Conservation (phyloP, 2,888 invertebrate genomes). For the Oxytorus armatus region DNA sequence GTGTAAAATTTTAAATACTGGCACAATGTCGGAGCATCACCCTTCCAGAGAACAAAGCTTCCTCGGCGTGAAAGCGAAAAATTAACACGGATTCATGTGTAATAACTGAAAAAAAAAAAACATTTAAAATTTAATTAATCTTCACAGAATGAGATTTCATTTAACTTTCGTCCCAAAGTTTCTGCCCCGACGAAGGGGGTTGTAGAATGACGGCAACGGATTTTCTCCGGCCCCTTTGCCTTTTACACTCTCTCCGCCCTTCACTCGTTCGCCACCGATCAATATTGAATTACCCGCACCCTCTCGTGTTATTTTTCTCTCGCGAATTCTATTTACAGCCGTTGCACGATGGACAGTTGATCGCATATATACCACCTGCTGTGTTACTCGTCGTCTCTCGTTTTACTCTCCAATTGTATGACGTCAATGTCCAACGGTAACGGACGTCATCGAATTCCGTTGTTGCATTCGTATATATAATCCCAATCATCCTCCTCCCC, state of each 20-base stretch:
- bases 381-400: conserved; percentile 9
- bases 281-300: conserved; percentile 56
- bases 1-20: too few species aligned
- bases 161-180: conserved; percentile 6
- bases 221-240: background rate
- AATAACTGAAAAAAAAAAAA: background rate
- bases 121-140: background rate
- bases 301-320: conserved; percentile 48
- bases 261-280: conserved; percentile 31
- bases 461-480: conserved; percentile 26
- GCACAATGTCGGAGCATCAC: too few species aligned
- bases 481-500: background rate
- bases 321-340: conserved; percentile 48
- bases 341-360: conserved; percentile 29
- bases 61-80: too few species aligned
- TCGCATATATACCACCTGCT: conserved; percentile 21
- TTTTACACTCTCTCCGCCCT: conserved; percentile 1
- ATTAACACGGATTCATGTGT: background rate
- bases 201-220: background rate
- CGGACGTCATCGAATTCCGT: conserved; percentile 37
- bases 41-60: too few species aligned
- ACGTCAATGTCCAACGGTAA: conserved; percentile 50
- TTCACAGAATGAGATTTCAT: background rate
- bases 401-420: conserved; percentile 47
- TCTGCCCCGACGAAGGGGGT: background rate